phyloP scores from a whole-genome alignment of 2,888 invertebrate species.

The Sminthurinus aureus region DNA sequence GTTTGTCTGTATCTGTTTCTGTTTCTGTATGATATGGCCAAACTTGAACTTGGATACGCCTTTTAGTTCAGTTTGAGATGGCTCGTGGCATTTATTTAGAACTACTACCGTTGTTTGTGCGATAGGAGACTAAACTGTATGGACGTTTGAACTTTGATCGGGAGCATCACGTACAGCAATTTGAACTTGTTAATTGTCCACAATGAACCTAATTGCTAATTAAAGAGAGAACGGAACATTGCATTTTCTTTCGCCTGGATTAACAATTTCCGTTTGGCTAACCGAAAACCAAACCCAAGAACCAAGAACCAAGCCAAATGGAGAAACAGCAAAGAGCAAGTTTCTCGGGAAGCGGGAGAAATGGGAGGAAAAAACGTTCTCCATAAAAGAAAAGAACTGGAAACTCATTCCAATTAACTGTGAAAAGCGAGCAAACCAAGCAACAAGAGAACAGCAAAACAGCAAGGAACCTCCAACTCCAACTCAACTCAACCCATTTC shows the following conservation, averaged over 20 bases:
- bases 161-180: not conserved
- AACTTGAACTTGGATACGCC: no score
- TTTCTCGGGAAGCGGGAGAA: not conserved
- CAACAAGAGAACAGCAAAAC: not conserved
- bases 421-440: not conserved
- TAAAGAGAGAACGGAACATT: slow-evolving; percentile 13
- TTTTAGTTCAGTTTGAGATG: no score
- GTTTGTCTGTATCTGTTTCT: no score
- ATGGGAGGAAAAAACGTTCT: not conserved
- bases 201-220: slow-evolving; percentile 28
- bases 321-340: not conserved
- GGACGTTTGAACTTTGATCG: not conserved
- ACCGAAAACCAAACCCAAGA: not conserved
- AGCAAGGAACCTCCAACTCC: no score
- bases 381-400: not conserved
- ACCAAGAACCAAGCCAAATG: no score
- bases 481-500: no score
- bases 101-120: no score
- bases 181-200: slow-evolving; percentile 4
- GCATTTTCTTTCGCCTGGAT: slow-evolving; percentile 26
- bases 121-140: no score
- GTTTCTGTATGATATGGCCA: no score
- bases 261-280: slow-evolving; percentile 11
- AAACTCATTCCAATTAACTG: slow-evolving; percentile 29
- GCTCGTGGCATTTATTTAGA: no score